These are phyloP conservation scores for Macropodus opercularis DNA, from an alignment of 2,797 vertebrate genomes.

Conservation along the genomic window DNA sequence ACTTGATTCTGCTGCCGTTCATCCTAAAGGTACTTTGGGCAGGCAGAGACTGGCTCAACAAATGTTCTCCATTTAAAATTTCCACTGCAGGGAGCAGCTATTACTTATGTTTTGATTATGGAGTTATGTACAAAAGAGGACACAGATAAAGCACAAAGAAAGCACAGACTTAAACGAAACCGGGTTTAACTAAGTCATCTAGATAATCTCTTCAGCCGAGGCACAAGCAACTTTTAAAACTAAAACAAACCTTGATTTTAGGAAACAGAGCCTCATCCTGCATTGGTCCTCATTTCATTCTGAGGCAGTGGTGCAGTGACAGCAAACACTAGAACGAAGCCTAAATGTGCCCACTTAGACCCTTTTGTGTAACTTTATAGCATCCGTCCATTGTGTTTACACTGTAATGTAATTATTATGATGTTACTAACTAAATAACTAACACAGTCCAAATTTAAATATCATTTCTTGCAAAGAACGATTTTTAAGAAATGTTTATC, in stretches of 20 bases:
- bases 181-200: slow-evolving; percentile 17
- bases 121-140: slow-evolving; percentile 27
- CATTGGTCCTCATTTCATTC: no score
- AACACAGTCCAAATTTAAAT: no score
- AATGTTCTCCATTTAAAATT: slow-evolving; percentile 71
- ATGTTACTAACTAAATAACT: no score
- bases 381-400: not conserved
- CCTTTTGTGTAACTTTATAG: no score
- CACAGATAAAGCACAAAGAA: slow-evolving; percentile 17
- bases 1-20: slow-evolving; percentile 65
- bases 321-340: no score
- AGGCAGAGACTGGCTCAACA: slow-evolving; percentile 73
- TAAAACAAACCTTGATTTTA: no score
- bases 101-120: slow-evolving; percentile 57
- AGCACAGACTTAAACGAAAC: slow-evolving; percentile 17
- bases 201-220: not conserved
- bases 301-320: not conserved
- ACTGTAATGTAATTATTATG: no score
- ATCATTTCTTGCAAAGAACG: no score
- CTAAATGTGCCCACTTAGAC: no score
- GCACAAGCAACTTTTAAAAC: not conserved
- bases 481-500: no score
- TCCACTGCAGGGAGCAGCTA: slow-evolving; percentile 55
- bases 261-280: no score
- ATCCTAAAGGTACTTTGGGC: slow-evolving; percentile 62